These are phyloP conservation scores for Pristis pectinata DNA, from an alignment of 2,797 vertebrate species.

Conservation along the genomic window DNA sequence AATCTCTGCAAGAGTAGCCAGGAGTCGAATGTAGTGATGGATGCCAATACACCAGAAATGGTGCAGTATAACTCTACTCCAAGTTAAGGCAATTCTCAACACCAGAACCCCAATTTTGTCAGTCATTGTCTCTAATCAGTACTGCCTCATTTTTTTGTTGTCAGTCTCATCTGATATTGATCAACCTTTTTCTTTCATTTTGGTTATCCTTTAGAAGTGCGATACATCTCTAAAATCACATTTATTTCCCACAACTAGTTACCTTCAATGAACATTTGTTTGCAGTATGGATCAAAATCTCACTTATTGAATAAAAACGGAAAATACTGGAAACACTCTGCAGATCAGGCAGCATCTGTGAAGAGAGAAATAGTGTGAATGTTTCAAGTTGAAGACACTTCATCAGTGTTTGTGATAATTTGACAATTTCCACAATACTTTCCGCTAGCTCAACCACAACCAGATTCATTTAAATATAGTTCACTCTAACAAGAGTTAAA, in stretches of 20 bases:
- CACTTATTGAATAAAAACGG: neutral
- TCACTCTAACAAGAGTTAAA: neutral
- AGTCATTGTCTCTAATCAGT: neutral
- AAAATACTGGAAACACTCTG: no score
- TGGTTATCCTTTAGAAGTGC: neutral
- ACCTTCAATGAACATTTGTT: neutral
- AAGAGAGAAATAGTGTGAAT: no score
- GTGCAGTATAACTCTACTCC: no score
- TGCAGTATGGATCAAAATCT: neutral
- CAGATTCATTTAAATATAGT: neutral
- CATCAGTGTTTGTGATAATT: neutral
- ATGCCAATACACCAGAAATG: no score
- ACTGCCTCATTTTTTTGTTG: neutral
- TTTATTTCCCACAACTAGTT: neutral
- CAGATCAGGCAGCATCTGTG: no score
- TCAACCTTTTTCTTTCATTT: no score
- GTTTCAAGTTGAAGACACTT: no score
- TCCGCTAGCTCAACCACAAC: neutral
- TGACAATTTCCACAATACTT: neutral
- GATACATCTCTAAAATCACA: neutral
- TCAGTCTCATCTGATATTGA: neutral
- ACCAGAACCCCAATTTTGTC: no score
- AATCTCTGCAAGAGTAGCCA: no score
- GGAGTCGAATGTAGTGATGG: no score
- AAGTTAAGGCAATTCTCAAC: no score